phyloP scores from a whole-genome alignment of 2,888 invertebrate species.

The Rhaphigaster nebulosa region DNA sequence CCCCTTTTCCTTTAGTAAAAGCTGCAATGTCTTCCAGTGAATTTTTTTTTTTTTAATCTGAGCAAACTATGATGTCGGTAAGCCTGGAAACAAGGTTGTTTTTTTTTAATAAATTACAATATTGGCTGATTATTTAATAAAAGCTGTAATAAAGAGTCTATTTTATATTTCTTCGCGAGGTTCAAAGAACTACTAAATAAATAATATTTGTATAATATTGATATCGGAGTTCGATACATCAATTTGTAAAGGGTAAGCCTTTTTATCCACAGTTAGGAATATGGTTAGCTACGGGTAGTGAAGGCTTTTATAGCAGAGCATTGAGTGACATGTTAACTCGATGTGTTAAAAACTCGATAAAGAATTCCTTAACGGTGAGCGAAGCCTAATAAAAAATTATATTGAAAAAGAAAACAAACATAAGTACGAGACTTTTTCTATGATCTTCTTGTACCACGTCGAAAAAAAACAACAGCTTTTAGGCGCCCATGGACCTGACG shows the following conservation, averaged over 20 bases:
- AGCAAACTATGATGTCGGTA: no score
- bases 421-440: neutral
- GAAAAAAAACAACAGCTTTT: neutral
- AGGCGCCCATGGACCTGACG: neutral
- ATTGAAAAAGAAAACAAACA: constrained; percentile 10
- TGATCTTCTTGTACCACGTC: neutral
- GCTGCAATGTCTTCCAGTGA: no score
- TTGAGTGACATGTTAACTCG: neutral
- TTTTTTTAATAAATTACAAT: no score
- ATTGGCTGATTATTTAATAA: no score
- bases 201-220: neutral
- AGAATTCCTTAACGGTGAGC: neutral
- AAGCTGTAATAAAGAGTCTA: no score
- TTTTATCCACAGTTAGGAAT: neutral
- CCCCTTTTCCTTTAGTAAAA: no score
- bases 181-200: no score
- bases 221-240: neutral
- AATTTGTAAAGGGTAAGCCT: neutral
- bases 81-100: no score
- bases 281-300: neutral
- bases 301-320: neutral
- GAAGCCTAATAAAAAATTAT: neutral
- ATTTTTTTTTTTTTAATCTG: no score
- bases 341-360: neutral
- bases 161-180: no score